Conservation (phyloP, 2,797 vertebrate genomes). For the Macropus fuliginosus region DNA sequence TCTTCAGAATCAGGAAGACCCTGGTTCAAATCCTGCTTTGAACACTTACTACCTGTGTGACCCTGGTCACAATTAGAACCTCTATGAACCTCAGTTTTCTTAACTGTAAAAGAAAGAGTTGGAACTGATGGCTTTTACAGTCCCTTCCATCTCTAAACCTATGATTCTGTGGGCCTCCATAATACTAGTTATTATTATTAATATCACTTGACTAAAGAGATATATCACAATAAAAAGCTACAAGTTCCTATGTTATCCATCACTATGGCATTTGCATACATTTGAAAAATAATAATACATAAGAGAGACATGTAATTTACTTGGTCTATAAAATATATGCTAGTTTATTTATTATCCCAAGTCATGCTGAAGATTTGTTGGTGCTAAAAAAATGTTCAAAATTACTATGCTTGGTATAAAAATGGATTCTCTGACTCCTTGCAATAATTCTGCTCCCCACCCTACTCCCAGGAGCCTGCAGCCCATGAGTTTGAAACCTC, state of each 20-base stretch:
- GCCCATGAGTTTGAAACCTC: background rate
- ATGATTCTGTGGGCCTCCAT: background rate
- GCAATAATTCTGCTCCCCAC: background rate
- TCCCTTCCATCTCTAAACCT: background rate
- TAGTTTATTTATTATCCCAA: background rate
- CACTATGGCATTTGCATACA: background rate
- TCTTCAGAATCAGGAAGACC: background rate
- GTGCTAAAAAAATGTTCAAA: background rate
- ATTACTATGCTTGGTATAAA: background rate
- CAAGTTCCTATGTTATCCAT: background rate
- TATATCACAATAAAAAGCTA: background rate
- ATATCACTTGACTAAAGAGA: background rate
- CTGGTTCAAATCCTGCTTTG: background rate
- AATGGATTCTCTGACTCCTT: background rate
- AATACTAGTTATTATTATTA: background rate
- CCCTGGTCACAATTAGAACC: background rate
- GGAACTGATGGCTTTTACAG: background rate
- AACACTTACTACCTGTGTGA: background rate
- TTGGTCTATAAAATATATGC: background rate
- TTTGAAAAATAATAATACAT: background rate
- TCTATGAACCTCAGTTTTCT: background rate
- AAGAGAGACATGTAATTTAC: background rate
- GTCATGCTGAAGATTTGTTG: background rate
- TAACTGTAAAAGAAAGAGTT: background rate
- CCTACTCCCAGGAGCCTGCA: background rate